phyloP scores from a whole-genome alignment of 2,888 invertebrate species.

The Tetragnatha montana region DNA sequence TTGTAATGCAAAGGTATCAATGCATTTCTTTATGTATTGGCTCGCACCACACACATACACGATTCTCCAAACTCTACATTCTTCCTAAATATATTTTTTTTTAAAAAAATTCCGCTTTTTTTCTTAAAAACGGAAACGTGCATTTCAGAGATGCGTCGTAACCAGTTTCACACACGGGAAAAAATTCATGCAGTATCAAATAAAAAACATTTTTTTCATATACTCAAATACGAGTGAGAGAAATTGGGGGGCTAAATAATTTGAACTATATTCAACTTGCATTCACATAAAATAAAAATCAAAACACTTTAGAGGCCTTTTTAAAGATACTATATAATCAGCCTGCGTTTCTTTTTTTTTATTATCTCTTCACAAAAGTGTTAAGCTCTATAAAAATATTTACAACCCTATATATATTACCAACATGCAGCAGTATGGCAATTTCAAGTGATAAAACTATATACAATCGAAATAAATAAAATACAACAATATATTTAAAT shows the following conservation, averaged over 20 bases:
- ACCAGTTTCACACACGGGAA: background rate
- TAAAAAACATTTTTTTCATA: constrained; percentile 2
- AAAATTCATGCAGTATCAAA: background rate
- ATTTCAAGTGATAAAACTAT: constrained; percentile 25
- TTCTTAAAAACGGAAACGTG: background rate
- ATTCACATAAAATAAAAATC: background rate
- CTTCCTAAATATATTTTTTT: constrained; percentile 45
- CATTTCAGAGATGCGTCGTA: background rate
- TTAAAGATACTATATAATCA: background rate
- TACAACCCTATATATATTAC: constrained; percentile 39
- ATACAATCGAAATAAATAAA: constrained; percentile 55
- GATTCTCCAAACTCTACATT: constrained; percentile 69
- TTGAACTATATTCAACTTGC: background rate
- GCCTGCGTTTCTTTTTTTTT: constrained; percentile 23
- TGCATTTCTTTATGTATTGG: constrained; percentile 55
- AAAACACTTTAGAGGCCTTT: constrained; percentile 29
- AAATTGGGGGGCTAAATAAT: background rate
- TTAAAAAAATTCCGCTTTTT: constrained; percentile 2
- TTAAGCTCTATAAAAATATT: constrained; percentile 60
- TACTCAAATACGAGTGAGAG: constrained; percentile 12
- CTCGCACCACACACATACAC: constrained; percentile 31
- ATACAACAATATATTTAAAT: constrained; percentile 27
- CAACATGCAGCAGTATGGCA: constrained; percentile 8
- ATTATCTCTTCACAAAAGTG: constrained; percentile 29
- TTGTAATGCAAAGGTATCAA: constrained; percentile 65